These are phyloP conservation scores for Xiphophorus couchianus DNA, from an alignment of 2,113 vertebrate species.

Conservation along the genomic window DNA sequence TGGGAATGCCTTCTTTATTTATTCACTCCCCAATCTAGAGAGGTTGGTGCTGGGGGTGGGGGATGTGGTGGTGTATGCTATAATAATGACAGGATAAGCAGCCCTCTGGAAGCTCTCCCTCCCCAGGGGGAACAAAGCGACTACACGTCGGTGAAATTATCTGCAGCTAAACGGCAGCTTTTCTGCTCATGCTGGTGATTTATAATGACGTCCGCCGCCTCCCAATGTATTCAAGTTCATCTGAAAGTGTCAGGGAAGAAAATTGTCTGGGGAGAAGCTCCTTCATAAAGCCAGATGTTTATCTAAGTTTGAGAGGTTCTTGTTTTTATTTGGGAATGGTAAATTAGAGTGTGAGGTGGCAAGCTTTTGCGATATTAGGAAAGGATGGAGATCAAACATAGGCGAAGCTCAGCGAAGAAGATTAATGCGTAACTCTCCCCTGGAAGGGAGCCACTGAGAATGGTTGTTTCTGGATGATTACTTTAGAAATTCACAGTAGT, in stretches of 20 bases:
- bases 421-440: constrained; percentile 30
- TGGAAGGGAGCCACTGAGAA: constrained; percentile 10
- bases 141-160: constrained; percentile 44
- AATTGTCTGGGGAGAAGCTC: constrained; percentile 47
- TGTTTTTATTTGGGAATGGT: constrained; percentile 20
- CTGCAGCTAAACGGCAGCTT: constrained; percentile 44
- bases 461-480: constrained; percentile 32
- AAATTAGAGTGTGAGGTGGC: constrained; percentile 44
- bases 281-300: constrained; percentile 58
- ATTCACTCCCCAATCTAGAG: constrained; percentile 31
- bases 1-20: constrained; percentile 52
- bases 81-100: constrained; percentile 65
- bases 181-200: constrained; percentile 47
- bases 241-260: constrained; percentile 44
- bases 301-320: constrained; percentile 25
- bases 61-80: constrained; percentile 10
- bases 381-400: constrained; percentile 34
- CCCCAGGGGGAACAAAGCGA: constrained; percentile 45
- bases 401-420: constrained; percentile 22
- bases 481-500: constrained; percentile 20
- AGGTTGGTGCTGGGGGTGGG: constrained; percentile 32
- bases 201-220: constrained; percentile 32
- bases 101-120: constrained; percentile 36
- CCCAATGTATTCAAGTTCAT: constrained; percentile 46
- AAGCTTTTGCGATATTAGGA: constrained; percentile 40